Evolutionary conservation across 2,888 invertebrate species (phyloP).

Genomic region (Schrankia costaestrigalis): DNA sequence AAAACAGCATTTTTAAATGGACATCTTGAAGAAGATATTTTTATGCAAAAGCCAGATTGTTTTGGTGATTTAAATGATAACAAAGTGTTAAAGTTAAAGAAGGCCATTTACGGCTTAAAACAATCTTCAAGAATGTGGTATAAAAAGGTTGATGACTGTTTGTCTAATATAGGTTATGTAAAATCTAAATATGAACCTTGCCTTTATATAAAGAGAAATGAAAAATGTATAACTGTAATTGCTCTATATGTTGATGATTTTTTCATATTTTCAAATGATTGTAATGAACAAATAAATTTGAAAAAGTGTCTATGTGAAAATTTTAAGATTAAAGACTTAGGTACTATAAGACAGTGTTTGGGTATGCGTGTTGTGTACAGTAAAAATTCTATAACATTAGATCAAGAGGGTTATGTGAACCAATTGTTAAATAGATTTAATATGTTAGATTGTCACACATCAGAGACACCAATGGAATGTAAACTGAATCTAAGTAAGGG

Average conservation of each 20-base stretch:
- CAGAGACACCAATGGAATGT: constrained; percentile 5
- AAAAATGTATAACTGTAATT: constrained; percentile 1
- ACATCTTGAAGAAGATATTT: neutral
- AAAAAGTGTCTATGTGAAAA: neutral
- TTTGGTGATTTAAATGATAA: neutral
- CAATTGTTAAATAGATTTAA: constrained; percentile 3
- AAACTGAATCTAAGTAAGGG: constrained; percentile 3
- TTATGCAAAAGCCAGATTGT: neutral
- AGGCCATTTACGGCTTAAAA: constrained; percentile 3
- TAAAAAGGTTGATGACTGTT: too few relatives aligned
- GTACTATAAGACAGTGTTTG: constrained; percentile 3
- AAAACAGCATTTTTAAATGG: neutral
- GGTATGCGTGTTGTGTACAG: neutral
- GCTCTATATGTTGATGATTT: neutral
- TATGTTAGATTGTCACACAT: neutral
- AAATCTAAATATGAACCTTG: too few relatives aligned
- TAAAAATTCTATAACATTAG: neutral
- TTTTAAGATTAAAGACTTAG: constrained; percentile 3
- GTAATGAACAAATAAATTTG: neutral
- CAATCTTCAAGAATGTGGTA: constrained; percentile 2
- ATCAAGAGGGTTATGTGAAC: constrained; percentile 3
- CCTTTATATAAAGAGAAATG: neutral
- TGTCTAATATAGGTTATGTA: too few relatives aligned
- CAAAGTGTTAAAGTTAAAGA: constrained; percentile 2
- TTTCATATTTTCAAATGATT: neutral